These are phyloP conservation scores for Gymnopithys bicolor DNA, from an alignment of 2,797 vertebrate genomes.

Conservation along the genomic window DNA sequence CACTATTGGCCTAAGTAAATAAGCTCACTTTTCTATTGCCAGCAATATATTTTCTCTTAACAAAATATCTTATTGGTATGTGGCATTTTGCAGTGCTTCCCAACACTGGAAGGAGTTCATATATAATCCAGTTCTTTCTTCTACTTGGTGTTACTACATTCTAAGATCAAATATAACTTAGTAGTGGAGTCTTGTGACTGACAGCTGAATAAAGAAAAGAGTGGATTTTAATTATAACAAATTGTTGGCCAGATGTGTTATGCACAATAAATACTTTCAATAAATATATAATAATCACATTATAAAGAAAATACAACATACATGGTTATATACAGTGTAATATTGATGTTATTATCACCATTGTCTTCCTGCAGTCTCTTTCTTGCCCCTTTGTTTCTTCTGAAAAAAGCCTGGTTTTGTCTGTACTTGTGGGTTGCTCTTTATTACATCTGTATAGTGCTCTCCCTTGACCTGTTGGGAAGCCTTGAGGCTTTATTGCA, in stretches of 20 bases:
- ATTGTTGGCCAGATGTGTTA: not conserved
- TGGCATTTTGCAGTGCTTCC: not conserved
- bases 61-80: not conserved
- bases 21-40: not conserved
- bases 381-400: not conserved
- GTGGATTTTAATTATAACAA: not conserved
- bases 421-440: not conserved
- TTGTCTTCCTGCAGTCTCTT: not conserved
- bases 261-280: not conserved
- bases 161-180: not conserved
- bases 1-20: not conserved
- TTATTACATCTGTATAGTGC: not conserved
- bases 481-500: not conserved
- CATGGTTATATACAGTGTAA: not conserved
- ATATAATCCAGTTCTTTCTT: not conserved
- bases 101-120: not conserved
- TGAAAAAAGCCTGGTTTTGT: not conserved
- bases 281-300: not conserved
- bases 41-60: not conserved
- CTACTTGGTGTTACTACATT: not conserved
- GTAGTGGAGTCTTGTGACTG: not conserved
- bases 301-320: not conserved
- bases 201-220: not conserved
- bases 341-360: not conserved
- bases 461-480: not conserved